Conservation (phyloP, 2,113 vertebrate genomes). For the Labeo catla region DNA sequence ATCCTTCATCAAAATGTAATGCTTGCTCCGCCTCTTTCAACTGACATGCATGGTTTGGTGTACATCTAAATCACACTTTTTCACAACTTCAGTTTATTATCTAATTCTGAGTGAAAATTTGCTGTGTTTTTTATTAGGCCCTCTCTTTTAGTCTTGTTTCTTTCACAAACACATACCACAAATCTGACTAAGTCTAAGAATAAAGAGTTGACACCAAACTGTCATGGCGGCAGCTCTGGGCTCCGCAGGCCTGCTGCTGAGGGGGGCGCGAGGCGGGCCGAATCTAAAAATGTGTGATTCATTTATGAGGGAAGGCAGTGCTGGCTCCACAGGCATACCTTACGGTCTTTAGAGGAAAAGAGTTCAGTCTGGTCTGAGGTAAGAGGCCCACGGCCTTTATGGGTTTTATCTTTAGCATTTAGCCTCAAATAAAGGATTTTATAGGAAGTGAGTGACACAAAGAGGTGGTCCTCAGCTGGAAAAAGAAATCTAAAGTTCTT, state of each 20-base stretch:
- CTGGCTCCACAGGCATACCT: constrained; percentile 50
- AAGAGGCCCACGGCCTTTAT: neutral
- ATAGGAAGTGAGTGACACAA: neutral
- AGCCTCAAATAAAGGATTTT: constrained; percentile 9
- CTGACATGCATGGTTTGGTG: neutral
- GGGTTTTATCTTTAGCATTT: neutral
- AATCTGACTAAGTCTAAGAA: constrained; percentile 70
- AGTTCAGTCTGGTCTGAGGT: constrained; percentile 11
- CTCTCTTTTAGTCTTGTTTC: neutral
- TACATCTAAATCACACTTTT: neutral
- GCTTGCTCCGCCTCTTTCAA: neutral
- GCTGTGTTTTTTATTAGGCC: neutral
- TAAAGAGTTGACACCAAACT: constrained; percentile 80
- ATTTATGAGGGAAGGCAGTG: constrained; percentile 56
- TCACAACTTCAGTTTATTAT: neutral
- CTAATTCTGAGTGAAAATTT: neutral
- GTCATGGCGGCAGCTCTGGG: constrained; percentile 73
- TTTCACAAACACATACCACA: constrained; percentile 46
- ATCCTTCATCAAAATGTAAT: neutral
- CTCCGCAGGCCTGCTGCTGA: constrained; percentile 60
- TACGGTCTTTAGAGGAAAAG: constrained; percentile 37
- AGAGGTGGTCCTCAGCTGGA: constrained; percentile 1
- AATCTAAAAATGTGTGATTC: constrained; percentile 60
- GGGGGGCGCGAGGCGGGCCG: constrained; percentile 55
- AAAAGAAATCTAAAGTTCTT: constrained; percentile 10